Conservation (phyloP, 2,113 vertebrate genomes). For the Paramisgurnus dabryanus region DNA sequence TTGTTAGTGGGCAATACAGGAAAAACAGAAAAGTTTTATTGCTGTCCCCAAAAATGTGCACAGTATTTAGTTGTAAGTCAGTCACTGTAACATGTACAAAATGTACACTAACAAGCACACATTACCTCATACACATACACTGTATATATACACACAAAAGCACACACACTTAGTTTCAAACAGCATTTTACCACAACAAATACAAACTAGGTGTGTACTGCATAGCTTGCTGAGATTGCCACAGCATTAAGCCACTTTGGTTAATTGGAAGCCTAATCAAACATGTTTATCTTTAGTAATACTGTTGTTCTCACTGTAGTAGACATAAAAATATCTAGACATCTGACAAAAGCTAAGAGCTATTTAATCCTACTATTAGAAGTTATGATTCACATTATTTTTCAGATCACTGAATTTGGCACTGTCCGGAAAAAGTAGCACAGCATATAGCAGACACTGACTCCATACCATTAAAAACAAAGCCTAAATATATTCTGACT, state of each 20-base stretch:
- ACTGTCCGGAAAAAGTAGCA: neutral
- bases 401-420: slow-evolving; percentile 4
- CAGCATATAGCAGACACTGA: too few relatives aligned
- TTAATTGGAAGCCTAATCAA: slow-evolving; percentile 50
- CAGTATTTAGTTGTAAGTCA: slow-evolving; percentile 4
- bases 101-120: slow-evolving; percentile 38
- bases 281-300: too few relatives aligned
- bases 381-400: neutral
- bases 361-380: neutral
- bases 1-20: slow-evolving; percentile 15
- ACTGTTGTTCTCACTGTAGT: too few relatives aligned
- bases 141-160: slow-evolving; percentile 31
- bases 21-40: neutral
- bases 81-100: slow-evolving; percentile 36
- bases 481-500: too few relatives aligned
- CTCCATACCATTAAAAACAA: too few relatives aligned
- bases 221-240: slow-evolving; percentile 42
- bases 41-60: slow-evolving; percentile 12
- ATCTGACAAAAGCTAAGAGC: neutral
- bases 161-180: slow-evolving; percentile 30
- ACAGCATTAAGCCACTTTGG: slow-evolving; percentile 58
- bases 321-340: neutral
- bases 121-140: slow-evolving; percentile 29
- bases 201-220: neutral
- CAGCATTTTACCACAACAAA: slow-evolving; percentile 23